A percentile compares a stretch with the other conserved stretches of the same genome.
Evolutionary conservation across 2,888 invertebrate genomes (phyloP).

Genomic region (Stenurella melanura): DNA sequence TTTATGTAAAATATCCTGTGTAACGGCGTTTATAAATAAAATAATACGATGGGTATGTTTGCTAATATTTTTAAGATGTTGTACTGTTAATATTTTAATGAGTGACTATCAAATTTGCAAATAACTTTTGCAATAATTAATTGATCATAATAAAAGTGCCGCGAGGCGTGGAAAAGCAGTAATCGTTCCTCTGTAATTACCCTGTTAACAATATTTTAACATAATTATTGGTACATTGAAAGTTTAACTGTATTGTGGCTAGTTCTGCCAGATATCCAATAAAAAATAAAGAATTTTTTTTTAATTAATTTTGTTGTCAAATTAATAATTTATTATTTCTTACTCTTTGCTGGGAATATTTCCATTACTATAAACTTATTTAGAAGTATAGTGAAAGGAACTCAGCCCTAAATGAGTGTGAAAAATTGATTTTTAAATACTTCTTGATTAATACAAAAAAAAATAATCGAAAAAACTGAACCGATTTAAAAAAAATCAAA

Average conservation of each 20-base stretch:
- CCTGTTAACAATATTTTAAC: background rate
- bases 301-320: too few species aligned
- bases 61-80: slow-evolving; percentile 18
- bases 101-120: slow-evolving; percentile 6
- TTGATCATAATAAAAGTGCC: background rate
- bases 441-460: too few species aligned
- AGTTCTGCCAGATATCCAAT: too few species aligned
- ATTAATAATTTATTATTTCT: too few species aligned
- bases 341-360: too few species aligned
- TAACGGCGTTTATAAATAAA: background rate
- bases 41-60: background rate
- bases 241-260: background rate
- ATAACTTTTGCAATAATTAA: background rate
- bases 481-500: too few species aligned
- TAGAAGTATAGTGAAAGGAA: too few species aligned
- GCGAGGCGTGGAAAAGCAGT: background rate
- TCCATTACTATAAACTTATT: too few species aligned
- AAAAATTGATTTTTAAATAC: too few species aligned
- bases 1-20: background rate
- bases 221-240: background rate
- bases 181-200: background rate
- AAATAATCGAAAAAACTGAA: too few species aligned
- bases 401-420: too few species aligned
- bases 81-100: slow-evolving; percentile 10
- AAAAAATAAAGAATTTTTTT: too few species aligned